Conservation (phyloP, 2,888 invertebrate genomes). For the Dendrolimus pini region DNA sequence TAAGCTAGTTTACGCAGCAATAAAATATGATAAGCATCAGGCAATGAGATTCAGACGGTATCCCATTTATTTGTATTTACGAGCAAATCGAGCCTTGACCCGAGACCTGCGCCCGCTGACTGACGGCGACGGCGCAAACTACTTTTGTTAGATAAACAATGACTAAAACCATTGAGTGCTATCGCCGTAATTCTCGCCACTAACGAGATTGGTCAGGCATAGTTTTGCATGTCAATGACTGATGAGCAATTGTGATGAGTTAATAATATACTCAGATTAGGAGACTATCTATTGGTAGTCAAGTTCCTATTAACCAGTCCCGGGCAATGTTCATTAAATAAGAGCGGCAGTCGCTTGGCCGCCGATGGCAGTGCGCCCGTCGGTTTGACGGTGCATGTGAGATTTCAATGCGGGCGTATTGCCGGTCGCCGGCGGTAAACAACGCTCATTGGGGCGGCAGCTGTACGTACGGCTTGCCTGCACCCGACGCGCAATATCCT, state of each 20-base stretch:
- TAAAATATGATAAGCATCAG: conserved; percentile 69
- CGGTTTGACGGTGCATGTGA: conserved; percentile 34
- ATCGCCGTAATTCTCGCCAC: conserved; percentile 30
- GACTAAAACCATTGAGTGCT: conserved; percentile 29
- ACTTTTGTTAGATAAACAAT: conserved; percentile 40
- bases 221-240: conserved; percentile 21
- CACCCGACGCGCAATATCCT: conserved; percentile 74
- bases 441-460: conserved; percentile 50
- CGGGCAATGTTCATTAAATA: not conserved
- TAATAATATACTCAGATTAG: not conserved
- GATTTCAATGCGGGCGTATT: conserved; percentile 46
- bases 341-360: not conserved
- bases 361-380: conserved; percentile 9
- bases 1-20: conserved; percentile 52
- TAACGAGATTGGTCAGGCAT: conserved; percentile 27
- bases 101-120: conserved; percentile 30
- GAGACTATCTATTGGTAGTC: not conserved
- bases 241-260: not conserved
- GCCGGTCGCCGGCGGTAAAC: conserved; percentile 54
- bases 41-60: conserved; percentile 57
- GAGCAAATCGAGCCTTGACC: conserved; percentile 60
- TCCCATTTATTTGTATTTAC: conserved; percentile 69
- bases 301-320: not conserved
- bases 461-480: conserved; percentile 55
- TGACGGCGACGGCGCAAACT: conserved; percentile 35